phyloP scores from a whole-genome alignment of 2,888 invertebrate species.

The Habroteleia sp. region DNA sequence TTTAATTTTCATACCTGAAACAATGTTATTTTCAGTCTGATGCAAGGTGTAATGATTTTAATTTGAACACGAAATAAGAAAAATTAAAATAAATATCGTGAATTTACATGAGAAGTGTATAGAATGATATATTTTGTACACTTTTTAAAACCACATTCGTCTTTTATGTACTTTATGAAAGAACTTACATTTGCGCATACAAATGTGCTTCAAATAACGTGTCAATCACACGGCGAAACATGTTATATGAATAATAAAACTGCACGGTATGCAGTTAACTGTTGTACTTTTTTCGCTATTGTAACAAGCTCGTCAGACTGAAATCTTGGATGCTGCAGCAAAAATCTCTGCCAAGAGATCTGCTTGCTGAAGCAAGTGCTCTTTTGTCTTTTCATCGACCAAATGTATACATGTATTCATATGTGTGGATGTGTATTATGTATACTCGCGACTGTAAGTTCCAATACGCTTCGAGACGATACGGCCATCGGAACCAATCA shows the following conservation, averaged over 20 bases:
- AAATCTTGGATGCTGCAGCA: conserved; percentile 62
- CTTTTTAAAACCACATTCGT: conserved; percentile 7
- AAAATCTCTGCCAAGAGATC: conserved; percentile 65
- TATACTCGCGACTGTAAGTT: conserved; percentile 12
- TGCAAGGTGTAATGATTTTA: too few relatives aligned
- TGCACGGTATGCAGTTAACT: conserved; percentile 46
- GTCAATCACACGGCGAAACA: conserved; percentile 53
- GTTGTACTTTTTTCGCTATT: conserved; percentile 45
- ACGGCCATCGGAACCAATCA: conserved; percentile 49
- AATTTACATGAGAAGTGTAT: conserved; percentile 3
- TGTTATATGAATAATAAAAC: conserved; percentile 53
- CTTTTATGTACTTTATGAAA: conserved; percentile 31
- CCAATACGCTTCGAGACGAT: conserved; percentile 34
- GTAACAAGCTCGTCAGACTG: conserved; percentile 50
- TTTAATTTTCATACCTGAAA: too few relatives aligned
- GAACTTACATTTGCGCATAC: conserved; percentile 44
- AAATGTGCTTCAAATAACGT: conserved; percentile 48
- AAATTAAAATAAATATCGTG: too few relatives aligned
- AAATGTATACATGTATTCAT: not conserved
- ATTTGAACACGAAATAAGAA: too few relatives aligned
- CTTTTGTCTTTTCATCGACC: conserved; percentile 66
- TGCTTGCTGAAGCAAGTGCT: conserved; percentile 59
- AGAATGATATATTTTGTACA: conserved; percentile 15
- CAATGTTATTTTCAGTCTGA: too few relatives aligned
- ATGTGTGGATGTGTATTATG: conserved; percentile 21